Evolutionary conservation across 2,797 vertebrate species (phyloP), one percentile per base, ranked within the genome.

Genomic region (Brotula barbata): DNA sequence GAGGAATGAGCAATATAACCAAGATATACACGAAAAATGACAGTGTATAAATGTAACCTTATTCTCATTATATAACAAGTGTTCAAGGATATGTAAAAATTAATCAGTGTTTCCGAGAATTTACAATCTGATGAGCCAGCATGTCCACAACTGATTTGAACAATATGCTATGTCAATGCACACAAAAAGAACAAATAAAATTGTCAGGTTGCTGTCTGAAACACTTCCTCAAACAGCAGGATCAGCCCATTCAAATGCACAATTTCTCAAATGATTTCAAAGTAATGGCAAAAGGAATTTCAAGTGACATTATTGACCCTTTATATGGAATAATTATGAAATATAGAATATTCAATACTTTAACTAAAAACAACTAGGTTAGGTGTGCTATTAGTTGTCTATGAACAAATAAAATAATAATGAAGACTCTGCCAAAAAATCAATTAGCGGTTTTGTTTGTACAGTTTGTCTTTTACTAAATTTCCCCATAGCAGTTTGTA

Each of bases 1-100:
- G 48, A 50, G 65, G 60, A 69, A 71, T 19, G 19, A 16, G 16
- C 3, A 66, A 71, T 72, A 61, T 58, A 77, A 75, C 41, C 63
- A 68, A 73, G 65, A 63, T 68, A 52, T 68, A 77, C 67, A 73
- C 36, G 31, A 47, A 60, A 16, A 1, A 42, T 50, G 42, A 51
- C 44, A 21, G 37, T 42, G 14, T 48, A 10, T 19, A 20, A 19
- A 11, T 20, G 16, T 43, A 12, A 43, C 9, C 34, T 57, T 61
- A 28, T 60, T 48, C 58, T 49, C 16, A 2, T 20, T 39, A 17
- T 53, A 14, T 36, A 48, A 49, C 45, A 49, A 39, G 7, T 23
- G 31, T 31, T 48, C 1, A 19, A 19, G 20, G 23, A 57, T 44
- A 54, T 58, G 45, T 15, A 54, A 51, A 54, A 65, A 20, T 43